Conservation (phyloP, 53 echinoderm and acorn worm genomes). For the Zoroaster sp. region DNA sequence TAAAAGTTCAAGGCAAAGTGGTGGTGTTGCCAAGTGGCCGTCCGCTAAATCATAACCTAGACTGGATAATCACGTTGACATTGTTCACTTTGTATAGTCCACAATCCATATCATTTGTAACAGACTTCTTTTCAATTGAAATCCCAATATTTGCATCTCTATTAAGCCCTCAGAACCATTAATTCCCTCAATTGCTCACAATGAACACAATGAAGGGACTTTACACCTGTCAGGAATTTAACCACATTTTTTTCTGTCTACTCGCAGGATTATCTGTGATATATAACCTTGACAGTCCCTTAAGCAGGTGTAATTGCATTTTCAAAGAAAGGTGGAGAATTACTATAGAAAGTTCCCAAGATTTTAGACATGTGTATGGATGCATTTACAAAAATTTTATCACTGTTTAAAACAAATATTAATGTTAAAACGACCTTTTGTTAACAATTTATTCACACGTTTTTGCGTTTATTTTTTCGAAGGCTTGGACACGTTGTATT, state of each 20-base stretch:
- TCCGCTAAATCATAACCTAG: not conserved
- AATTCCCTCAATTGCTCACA: not conserved
- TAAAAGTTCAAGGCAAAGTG: slow-evolving; percentile 27
- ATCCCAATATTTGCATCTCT: not conserved
- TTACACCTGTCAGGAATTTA: not conserved
- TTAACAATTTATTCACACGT: too few relatives aligned
- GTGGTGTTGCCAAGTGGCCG: not conserved
- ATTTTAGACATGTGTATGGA: not conserved
- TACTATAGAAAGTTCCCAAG: not conserved
- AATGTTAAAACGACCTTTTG: too few relatives aligned
- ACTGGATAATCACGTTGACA: not conserved
- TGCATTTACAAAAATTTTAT: too few relatives aligned
- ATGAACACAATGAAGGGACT: not conserved
- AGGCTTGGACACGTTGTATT: too few relatives aligned
- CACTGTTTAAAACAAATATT: too few relatives aligned
- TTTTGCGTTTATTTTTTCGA: too few relatives aligned
- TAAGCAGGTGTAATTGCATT: not conserved
- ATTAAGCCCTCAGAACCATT: not conserved
- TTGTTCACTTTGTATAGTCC: not conserved
- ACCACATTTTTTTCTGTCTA: too few relatives aligned
- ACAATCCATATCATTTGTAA: too few relatives aligned
- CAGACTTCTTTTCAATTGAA: not conserved
- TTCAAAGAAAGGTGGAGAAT: not conserved
- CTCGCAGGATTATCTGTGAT: too few relatives aligned
- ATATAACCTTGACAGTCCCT: not conserved